These are phyloP conservation scores for Eupithecia subumbrata DNA, from an alignment of 2,888 invertebrate species.

Conservation along the genomic window DNA sequence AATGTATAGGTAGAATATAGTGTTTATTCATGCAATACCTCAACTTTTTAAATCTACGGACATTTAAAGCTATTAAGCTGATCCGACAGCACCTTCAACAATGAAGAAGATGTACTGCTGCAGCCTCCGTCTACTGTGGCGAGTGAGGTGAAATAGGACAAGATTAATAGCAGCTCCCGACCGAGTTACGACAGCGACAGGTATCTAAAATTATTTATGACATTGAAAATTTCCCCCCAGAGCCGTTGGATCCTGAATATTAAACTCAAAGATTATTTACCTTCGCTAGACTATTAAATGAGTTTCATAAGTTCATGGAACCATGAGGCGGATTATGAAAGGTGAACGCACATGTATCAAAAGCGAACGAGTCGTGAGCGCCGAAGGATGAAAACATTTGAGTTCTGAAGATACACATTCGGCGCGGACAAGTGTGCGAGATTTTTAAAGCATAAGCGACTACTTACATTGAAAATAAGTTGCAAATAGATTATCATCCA, in stretches of 20 bases:
- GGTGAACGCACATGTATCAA: background rate
- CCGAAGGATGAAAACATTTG: background rate
- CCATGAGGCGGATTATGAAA: conserved; percentile 1
- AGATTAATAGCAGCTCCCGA: conserved; percentile 30
- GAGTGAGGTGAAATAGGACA: conserved; percentile 16
- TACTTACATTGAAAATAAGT: background rate
- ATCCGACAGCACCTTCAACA: background rate
- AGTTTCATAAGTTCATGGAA: conserved; percentile 17
- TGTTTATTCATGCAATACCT: too few relatives aligned
- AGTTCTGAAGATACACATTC: background rate
- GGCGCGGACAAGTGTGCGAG: background rate
- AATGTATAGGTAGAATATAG: too few relatives aligned
- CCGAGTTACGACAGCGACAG: conserved; percentile 46
- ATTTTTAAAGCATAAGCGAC: background rate
- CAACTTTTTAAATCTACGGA: too few relatives aligned
- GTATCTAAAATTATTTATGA: conserved; percentile 47
- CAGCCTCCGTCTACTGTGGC: background rate
- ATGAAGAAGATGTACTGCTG: background rate
- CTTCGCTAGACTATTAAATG: conserved; percentile 10
- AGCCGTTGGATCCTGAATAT: conserved; percentile 25
- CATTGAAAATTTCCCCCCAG: conserved; percentile 28
- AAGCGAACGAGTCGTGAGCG: background rate
- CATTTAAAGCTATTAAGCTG: too few relatives aligned
- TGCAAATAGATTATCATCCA: too few relatives aligned
- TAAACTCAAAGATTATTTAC: conserved; percentile 36